phyloP scores from a whole-genome alignment of 2,888 invertebrate genomes.

The Macrosoma leucophasiata region DNA sequence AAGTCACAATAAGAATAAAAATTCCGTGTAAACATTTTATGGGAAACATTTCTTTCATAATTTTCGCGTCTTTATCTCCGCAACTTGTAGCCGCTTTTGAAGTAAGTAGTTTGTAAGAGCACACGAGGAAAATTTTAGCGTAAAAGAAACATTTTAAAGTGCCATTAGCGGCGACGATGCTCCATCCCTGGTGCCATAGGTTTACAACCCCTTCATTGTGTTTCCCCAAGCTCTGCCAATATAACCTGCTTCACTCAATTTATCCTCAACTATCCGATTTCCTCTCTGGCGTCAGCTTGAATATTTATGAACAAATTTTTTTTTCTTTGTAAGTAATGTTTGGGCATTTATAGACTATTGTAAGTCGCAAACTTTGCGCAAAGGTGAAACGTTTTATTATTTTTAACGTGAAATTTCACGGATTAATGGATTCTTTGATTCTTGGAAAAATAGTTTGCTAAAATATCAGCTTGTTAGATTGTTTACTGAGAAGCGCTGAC shows the following conservation, averaged over 20 bases:
- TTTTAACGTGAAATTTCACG: too few species aligned
- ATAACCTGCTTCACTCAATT: constrained; percentile 46
- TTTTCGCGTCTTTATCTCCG: too few species aligned
- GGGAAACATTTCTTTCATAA: too few species aligned
- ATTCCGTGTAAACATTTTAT: too few species aligned
- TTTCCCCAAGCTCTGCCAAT: constrained; percentile 33
- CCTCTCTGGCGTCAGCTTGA: constrained; percentile 39
- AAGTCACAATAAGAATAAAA: too few species aligned
- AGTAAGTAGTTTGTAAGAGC: too few species aligned
- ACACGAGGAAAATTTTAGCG: too few species aligned
- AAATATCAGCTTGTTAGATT: constrained; percentile 2
- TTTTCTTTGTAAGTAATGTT: constrained; percentile 44
- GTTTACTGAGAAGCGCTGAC: background rate
- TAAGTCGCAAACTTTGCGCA: constrained; percentile 7
- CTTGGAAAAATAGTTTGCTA: constrained; percentile 15
- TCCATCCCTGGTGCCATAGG: constrained; percentile 11
- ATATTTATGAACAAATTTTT: constrained; percentile 60
- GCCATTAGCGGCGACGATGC: constrained; percentile 4
- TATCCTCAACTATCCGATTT: constrained; percentile 53
- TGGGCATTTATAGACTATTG: constrained; percentile 25
- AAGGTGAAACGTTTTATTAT: too few species aligned
- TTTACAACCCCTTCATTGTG: constrained; percentile 14
- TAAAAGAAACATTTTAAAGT: too few species aligned
- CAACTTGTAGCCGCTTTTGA: too few species aligned
- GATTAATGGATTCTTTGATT: constrained; percentile 8